A percentile compares a stretch with the other conserved stretches of the same genome.
Conservation (phyloP, 2,888 invertebrate species). For the Lepidocyrtoides sp. region DNA sequence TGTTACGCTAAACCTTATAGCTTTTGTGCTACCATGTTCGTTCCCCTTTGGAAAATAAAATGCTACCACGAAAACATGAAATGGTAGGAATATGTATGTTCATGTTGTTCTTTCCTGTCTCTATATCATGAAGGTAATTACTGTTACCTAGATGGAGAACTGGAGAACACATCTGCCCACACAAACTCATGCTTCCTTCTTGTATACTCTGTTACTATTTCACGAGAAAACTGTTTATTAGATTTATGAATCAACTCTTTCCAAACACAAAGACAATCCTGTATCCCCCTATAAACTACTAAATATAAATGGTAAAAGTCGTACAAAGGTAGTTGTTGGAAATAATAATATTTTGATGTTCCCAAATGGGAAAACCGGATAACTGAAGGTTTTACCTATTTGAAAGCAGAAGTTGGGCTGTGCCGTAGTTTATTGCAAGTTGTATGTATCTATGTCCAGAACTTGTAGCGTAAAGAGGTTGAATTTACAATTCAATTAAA, state of each 20-base stretch:
- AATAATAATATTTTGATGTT: background rate
- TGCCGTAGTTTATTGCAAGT: no score
- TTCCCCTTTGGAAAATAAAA: background rate
- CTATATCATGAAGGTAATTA: background rate
- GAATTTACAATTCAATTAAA: no score
- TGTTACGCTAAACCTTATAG: background rate
- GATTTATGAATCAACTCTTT: background rate
- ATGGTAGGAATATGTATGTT: background rate
- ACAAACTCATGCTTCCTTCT: background rate
- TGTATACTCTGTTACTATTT: background rate
- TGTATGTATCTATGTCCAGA: no score
- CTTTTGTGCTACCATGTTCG: background rate
- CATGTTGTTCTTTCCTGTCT: background rate
- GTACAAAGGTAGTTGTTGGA: background rate
- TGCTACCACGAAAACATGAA: background rate
- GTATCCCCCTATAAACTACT: background rate
- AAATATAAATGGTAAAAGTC: background rate
- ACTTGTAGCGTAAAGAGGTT: no score
- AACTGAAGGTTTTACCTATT: background rate
- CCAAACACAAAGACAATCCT: background rate
- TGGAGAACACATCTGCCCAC: background rate
- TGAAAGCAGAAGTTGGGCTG: no score
- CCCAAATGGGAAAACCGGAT: background rate
- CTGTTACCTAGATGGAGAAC: background rate
- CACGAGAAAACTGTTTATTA: constrained; percentile 28